phyloP scores from a whole-genome alignment of 2,113 vertebrate genomes.

The Hippocampus mohnikei region DNA sequence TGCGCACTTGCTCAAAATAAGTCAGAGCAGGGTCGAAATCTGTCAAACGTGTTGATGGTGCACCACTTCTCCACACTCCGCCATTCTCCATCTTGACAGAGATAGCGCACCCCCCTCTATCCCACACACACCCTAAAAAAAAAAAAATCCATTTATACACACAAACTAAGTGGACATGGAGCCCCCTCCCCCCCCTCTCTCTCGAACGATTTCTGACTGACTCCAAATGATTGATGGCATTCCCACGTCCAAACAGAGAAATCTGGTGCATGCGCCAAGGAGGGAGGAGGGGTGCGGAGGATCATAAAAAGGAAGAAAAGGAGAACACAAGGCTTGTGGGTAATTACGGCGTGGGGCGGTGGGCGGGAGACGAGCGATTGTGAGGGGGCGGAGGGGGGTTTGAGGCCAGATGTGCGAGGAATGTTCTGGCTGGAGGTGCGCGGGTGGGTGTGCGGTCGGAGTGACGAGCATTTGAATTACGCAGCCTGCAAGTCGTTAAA shows the following conservation, averaged over 20 bases:
- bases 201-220: not conserved
- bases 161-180: not conserved
- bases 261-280: constrained; percentile 55
- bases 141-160: not conserved
- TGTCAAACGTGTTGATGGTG: no score
- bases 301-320: constrained; percentile 72
- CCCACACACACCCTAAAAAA: not conserved
- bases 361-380: constrained; percentile 33
- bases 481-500: constrained; percentile 73
- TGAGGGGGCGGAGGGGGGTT: constrained; percentile 52
- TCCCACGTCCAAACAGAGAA: constrained; percentile 16
- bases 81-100: not conserved
- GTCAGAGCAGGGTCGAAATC: not conserved
- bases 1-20: not conserved
- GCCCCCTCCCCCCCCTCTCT: not conserved
- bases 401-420: constrained; percentile 77
- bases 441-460: constrained; percentile 34
- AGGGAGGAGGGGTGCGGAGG: constrained; percentile 41
- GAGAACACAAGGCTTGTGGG: constrained; percentile 70
- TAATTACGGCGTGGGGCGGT: constrained; percentile 67
- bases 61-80: no score
- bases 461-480: constrained; percentile 57
- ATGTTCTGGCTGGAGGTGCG: constrained; percentile 70
- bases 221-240: constrained; percentile 41
- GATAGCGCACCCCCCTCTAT: not conserved